Base-by-base conservation (phyloP, 2,797 vertebrate genomes). In the Sebastolobus alascanus region DNA sequence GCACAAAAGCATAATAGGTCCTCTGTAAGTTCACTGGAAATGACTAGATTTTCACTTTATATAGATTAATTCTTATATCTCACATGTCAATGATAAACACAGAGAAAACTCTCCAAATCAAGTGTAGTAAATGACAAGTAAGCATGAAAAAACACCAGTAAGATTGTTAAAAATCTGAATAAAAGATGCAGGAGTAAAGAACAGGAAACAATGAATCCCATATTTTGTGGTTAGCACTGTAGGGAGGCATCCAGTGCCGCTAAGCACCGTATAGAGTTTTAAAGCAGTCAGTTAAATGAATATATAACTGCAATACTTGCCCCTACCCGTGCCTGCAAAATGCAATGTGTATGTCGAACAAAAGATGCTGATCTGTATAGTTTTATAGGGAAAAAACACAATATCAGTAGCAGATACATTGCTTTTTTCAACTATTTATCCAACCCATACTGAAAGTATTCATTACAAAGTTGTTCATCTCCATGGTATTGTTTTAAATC, bases 401-500 rank as follows among this genome's bases (percentile, higher is more conserved):
- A 31, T 35, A 5, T 61, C 33, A 72, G 11, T 4, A 14, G 10
- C 13, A 52, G 7, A 25, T 63, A 6, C 27, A 55, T 33, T 12
- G 6, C 1, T 27, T 54, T 54, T 18, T 66, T 58, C 5, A 46
- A 20, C 3, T 27, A 10, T 78, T 58, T 66, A 5, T 37, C 16
- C 29, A 54, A 52, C 43, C 10, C 43, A 46, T 18, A 37, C 8
- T 31, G 31, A 43, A 52, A 54, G 27, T 56, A 12, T 27, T 56
- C 1, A 33, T 66, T 27, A 59, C 63, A 58, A 75, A n/a, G 4
- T 52, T 8, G 4, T 52, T 8, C 13, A 27, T 43, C 1, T 50
- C 14, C 13, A 1, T 82, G 20, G 20, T 22, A 67, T 61, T 69
- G 33, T 68, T 69, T 75, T 22, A 18, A 70, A 69, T 64, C 65